phyloP scores from a whole-genome alignment of 2,888 invertebrate genomes.

The Macrophya annulata region DNA sequence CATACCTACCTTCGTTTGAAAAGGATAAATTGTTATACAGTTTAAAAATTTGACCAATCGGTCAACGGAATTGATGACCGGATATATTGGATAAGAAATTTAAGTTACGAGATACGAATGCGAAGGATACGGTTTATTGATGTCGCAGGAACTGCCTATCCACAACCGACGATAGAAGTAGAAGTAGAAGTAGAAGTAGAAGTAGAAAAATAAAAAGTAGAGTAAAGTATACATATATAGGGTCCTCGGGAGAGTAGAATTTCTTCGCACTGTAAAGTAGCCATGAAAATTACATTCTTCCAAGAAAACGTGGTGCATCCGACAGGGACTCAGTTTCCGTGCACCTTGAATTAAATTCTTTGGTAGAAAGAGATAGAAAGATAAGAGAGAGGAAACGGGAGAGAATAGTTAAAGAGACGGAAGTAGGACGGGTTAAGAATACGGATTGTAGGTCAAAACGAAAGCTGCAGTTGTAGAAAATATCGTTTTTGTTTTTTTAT shows the following conservation, averaged over 20 bases:
- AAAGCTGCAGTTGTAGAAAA: neutral
- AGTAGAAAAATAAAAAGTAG: neutral
- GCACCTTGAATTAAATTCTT: constrained; percentile 54
- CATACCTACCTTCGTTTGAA: neutral
- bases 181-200: neutral
- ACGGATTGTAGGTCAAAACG: neutral
- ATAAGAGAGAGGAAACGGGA: neutral
- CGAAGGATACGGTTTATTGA: neutral
- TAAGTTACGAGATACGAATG: neutral
- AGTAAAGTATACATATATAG: neutral
- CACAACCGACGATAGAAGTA: neutral
- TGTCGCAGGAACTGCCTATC: neutral
- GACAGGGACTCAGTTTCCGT: constrained; percentile 45
- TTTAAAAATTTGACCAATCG: constrained; percentile 27
- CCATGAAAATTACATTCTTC: constrained; percentile 74
- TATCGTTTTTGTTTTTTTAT: neutral
- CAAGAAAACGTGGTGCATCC: constrained; percentile 62
- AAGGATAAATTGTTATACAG: neutral
- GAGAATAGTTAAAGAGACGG: neutral
- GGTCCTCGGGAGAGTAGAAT: constrained; percentile 30
- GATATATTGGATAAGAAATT: neutral
- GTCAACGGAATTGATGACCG: neutral
- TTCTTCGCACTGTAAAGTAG: constrained; percentile 31
- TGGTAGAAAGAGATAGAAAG: constrained; percentile 29
- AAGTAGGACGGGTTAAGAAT: neutral